These are phyloP conservation scores for Ophion ellenae DNA, from an alignment of 2,888 invertebrate species.

Conservation along the genomic window DNA sequence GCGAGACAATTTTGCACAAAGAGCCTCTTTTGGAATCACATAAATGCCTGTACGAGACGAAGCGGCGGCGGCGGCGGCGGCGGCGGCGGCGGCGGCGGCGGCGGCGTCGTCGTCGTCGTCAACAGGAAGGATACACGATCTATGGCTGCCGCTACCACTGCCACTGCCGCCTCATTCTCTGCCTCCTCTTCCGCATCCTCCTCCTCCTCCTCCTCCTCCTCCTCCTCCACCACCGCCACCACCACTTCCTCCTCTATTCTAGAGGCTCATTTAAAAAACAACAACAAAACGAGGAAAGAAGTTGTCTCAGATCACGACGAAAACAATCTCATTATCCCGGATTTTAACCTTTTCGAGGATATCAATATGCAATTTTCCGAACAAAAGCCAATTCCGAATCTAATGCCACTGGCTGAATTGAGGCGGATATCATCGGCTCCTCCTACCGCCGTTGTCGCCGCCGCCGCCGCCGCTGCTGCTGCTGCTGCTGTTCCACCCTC, in stretches of 20 bases:
- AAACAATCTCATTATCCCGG: conserved; percentile 81
- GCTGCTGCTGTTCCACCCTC: neutral
- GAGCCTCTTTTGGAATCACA: conserved; percentile 79
- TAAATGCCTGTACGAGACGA: conserved; percentile 75
- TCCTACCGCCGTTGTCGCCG: conserved; percentile 56
- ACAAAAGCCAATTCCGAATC: conserved; percentile 80
- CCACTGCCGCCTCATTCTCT: no score
- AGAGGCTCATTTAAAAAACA: conserved; percentile 80
- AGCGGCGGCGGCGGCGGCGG: conserved; percentile 17
- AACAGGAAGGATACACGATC: conserved; percentile 54
- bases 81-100: conserved; percentile 21
- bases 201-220: neutral
- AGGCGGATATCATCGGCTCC: conserved; percentile 51
- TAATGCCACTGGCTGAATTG: conserved; percentile 78
- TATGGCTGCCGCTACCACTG: no score
- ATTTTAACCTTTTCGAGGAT: conserved; percentile 82
- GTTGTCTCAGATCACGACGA: conserved; percentile 70
- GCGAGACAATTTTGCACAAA: conserved; percentile 80
- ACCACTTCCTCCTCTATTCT: conserved; percentile 74
- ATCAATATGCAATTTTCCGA: conserved; percentile 82
- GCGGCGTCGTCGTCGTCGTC: neutral
- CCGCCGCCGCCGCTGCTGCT: neutral
- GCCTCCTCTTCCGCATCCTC: neutral
- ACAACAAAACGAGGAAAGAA: conserved; percentile 79
- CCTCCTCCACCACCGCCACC: neutral